Base-by-base conservation (phyloP, 2,888 invertebrate genomes). In the Hemistola chrysoprasaria region DNA sequence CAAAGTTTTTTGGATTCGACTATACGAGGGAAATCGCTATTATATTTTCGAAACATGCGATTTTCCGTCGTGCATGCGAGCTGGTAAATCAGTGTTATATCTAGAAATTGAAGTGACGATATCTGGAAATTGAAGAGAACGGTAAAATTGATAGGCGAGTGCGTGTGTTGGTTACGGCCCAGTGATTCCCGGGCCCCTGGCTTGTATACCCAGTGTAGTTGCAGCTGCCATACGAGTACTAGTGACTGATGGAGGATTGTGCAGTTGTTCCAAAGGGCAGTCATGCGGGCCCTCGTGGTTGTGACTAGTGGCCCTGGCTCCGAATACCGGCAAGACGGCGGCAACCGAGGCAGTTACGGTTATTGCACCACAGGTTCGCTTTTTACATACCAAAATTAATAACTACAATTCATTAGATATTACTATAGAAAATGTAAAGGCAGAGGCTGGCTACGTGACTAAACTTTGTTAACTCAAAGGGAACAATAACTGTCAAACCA, bases 211-310 rank as follows among this genome's bases (percentile, higher is more conserved):
- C 38, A 34, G 61, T 62, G 64, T 78, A 63, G 67, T 74, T 73
- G 61, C 65, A 58, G 56, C 49, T 68, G 30, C 26, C 60, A 51
- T 62, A 66, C 58, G 43, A 46, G 29, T 38, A 40, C 48, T 57
- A 66, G 76, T 80, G 76, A 78, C 81, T 75, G 75, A 87, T 88
- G 87, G 86, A 78, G 78, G 71, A 72, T 76, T 69, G 72, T 71
- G 71, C 62, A 62, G 60, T 62, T 66, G 63, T 64, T 58, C 65
- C 56, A 66, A 66, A 55, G 66, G 77, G 74, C 70, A 80, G 84
- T 49, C 78, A 86, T 86, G 86, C 76, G 50, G 76, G 67, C 68
- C 74, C 74, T 59, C 71, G 71, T 65, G 75, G 72, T 73, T 77
- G 69, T 69, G 75, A 71, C 71, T 83, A 82, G 78, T 59, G 66